Base-by-base conservation (phyloP, 2,888 invertebrate species). In the Fragum whitleyi region DNA sequence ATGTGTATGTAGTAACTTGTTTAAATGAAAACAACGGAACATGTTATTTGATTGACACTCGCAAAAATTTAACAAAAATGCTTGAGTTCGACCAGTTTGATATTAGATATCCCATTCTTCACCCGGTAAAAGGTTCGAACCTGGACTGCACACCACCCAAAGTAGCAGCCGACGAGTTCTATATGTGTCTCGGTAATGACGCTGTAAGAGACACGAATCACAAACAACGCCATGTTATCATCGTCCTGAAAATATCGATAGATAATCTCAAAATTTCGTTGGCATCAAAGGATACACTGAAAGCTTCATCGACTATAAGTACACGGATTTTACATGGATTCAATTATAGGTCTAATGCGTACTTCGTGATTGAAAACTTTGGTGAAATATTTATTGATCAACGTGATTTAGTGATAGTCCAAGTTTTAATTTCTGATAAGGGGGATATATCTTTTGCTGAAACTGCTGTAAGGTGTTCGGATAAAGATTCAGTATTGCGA, bases 121-220 rank as follows among this genome's bases (percentile, higher is more conserved):
- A 65, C 26, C 42, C 28, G n/a, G 19, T 65, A 7, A 39, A 21
- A 65, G 26, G 21, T 2, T 42, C 65, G 11, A 42, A 36, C 42
- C 11, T 65, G 1, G 42, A 21, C 7, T 42, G 42, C 23, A 42
- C 32, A n/a, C 42, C 42, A 2, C 14, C 21, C 11, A 9, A 23
- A 16, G 16, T n/a, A 5, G 14, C 5, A 6, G 2, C 21, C 9
- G 23, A 42, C 21, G 21, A 39, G 6, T 23, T 65, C 21, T 65
- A 65, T 26, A 21, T 65, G 42, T 65, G 65, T 42, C n/a, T 65
- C 11, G 65, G 23, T 11, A 65, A 42, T 5, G 65, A 65, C 29
- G 29, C 36, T 26, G 42, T 6, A 6, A 19, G 1, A 42, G 0
- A 26, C 0, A 65, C 65, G 26, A 7, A 23, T 42, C 26, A 65